Evolutionary conservation across 2,888 invertebrate species (phyloP).

Genomic region (Liposcelis brunnea): DNA sequence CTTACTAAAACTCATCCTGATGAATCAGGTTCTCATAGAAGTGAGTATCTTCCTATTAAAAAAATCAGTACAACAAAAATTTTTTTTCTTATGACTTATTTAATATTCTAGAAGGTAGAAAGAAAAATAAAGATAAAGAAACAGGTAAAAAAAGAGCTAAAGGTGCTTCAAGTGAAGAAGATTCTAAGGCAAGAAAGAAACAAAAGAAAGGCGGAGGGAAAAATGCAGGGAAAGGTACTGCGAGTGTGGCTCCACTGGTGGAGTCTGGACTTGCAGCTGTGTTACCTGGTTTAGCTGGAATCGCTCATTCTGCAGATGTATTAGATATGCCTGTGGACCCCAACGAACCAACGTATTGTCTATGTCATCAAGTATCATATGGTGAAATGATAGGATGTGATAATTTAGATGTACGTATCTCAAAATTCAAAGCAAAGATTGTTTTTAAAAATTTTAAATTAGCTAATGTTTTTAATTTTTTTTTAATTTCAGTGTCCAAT

Average conservation of each 20-base stretch:
- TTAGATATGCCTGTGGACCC: conserved; percentile 88
- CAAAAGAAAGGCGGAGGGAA: conserved; percentile 33
- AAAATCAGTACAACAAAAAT: not conserved
- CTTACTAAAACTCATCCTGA: conserved; percentile 54
- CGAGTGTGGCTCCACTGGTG: conserved; percentile 22
- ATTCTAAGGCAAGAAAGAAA: conserved; percentile 35
- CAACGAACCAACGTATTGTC: conserved; percentile 95
- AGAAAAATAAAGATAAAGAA: conserved; percentile 48
- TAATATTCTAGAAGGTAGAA: conserved; percentile 39
- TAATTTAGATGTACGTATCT: conserved; percentile 56
- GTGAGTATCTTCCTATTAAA: conserved; percentile 25
- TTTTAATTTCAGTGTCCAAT: conserved; percentile 37
- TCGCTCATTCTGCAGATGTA: conserved; percentile 68
- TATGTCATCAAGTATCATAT: conserved; percentile 93
- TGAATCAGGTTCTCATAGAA: conserved; percentile 37
- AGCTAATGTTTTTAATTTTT: conserved; percentile 2
- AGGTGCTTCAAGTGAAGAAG: conserved; percentile 31
- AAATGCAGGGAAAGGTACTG: conserved; percentile 10
- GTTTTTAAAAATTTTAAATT: conserved; percentile 1
- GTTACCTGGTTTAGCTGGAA: conserved; percentile 35
- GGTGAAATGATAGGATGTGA: conserved; percentile 97
- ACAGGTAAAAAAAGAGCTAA: conserved; percentile 38
- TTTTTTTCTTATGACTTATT: not conserved
- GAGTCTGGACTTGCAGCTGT: conserved; percentile 24
- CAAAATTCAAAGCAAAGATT: not conserved